These are phyloP conservation scores for Pecten maximus DNA, from an alignment of 2,888 invertebrate genomes.

Conservation along the genomic window DNA sequence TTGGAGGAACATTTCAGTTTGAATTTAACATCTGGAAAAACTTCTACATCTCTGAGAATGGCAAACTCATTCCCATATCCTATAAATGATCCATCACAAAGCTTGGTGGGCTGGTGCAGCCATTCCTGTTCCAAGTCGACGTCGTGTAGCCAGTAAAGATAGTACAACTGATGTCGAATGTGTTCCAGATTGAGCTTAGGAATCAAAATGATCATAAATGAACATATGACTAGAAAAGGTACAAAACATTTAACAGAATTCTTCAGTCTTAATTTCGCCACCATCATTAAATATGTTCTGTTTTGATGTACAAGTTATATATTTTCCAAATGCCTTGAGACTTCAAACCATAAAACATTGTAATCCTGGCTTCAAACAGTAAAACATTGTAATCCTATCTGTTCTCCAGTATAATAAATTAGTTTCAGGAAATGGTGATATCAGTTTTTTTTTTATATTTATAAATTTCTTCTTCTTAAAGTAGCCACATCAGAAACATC, in stretches of 20 bases:
- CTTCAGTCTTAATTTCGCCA: background rate
- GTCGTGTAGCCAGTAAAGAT: constrained; percentile 35
- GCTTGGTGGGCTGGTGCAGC: constrained; percentile 15
- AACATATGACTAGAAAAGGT: background rate
- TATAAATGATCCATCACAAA: constrained; percentile 44
- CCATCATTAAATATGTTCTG: background rate
- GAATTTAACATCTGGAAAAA: background rate
- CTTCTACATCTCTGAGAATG: constrained; percentile 39
- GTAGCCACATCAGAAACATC: background rate
- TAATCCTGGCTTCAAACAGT: too few species aligned
- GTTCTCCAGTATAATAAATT: background rate
- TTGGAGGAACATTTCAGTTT: background rate
- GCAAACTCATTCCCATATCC: constrained; percentile 52
- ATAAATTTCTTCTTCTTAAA: background rate
- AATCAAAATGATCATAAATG: background rate
- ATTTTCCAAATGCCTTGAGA: background rate
- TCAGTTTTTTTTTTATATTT: background rate
- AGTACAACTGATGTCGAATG: constrained; percentile 22
- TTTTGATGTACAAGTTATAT: background rate
- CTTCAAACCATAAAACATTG: background rate
- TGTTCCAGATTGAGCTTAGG: background rate
- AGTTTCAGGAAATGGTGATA: too few species aligned
- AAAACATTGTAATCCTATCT: background rate
- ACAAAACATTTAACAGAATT: constrained; percentile 6
- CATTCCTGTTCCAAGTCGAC: constrained; percentile 34